Base-by-base conservation (phyloP, 1,140 invertebrate genomes). In the Leptopilina clavipes region DNA sequence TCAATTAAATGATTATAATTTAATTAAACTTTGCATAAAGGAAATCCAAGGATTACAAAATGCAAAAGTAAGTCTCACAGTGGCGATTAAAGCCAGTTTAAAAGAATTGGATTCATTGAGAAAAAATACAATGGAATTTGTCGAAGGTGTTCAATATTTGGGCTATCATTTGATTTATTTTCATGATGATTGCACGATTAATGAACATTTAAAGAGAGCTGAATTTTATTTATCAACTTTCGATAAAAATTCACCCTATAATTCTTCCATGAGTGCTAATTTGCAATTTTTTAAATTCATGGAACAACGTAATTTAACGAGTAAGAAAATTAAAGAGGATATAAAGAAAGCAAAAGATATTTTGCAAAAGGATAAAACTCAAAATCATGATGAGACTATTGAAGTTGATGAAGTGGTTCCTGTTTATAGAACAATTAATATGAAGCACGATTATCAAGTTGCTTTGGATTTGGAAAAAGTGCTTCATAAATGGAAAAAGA, bases 371-470 rank as follows among this genome's bases (percentile, higher is more conserved):
- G 11, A 14, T 1, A 73, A 44, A 71, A 45, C 72, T 2, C 71
- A 72, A 25, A 56, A 72, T 10, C 54, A 84, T 70, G 70, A 80
- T 17, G 73, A 79, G 54, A 65, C 59, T 14, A 65, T 65, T 65
- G 81, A 82, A 65, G 73, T 84, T 19, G 80, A 81, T 43, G 73
- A 77, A 52, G 76, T 88, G 59, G 82, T 87, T 9, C 86, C 89
- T 19, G 81, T 85, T 31, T 90, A 87, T 75, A 85, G 75, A 3
- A 84, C 83, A 31, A 86, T 89, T 56, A 86, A 85, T 56, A 80
- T 88, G 5, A 79, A 80, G 14, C 80, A 85, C 52, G 85, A 89
- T 71, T 72, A 71, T 3, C 80, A 74, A 37, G 59, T 88, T 19
- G 72, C 79, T 48, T 52, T 70, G 9, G 70, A 76, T 25, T 75